Base-by-base conservation (phyloP, 2,888 invertebrate genomes). In the Rhorus exstirpatorius region DNA sequence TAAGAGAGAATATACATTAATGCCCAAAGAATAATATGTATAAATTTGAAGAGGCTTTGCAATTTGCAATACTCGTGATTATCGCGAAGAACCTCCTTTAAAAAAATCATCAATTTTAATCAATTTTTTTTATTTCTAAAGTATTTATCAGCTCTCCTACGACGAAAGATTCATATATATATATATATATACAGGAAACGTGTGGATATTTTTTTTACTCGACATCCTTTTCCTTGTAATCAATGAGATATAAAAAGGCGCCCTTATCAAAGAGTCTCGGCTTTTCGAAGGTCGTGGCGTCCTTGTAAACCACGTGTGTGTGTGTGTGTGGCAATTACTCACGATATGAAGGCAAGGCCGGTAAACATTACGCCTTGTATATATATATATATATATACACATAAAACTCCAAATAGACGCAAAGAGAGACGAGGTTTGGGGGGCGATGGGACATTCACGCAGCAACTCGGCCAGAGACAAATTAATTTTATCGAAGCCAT, bases 401-500 rank as follows among this genome's bases (percentile, higher is more conserved):
- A 14, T 4, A 6, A 61, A 24, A 17, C 7, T n/a, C 51, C 65
- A 44, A 17, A 24, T 8, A 17, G 17, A 24, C 19, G 24, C 1
- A 12, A 53, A 61, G 14, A 61, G 14, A 63, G 31, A 67, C 24
- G 71, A 72, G 49, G 3, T 14, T 17, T 14, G 38, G 44, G 24
- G 53, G 74, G 63, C 46, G 14, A 35, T 17, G 61, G 38, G 72
- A 51, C 49, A 38, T 71, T n/a, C 46, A 49, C 49, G 41, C 21
- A 70, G 38, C 12, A 77, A 65, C 53, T 53, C 53, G 44, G 26
- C 53, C 41, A 31, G 68, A 74, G 74, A 70, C 81, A 78, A 81
- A 81, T 81, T 78, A 81, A 81, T 81, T 78, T 74, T 21, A 68
- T 81, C 78, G 74, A 61, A 81, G 72, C 72, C 46, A 35, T 55